phyloP scores from a whole-genome alignment of 1,140 invertebrate genomes.

The Drosophila ananassae region DNA sequence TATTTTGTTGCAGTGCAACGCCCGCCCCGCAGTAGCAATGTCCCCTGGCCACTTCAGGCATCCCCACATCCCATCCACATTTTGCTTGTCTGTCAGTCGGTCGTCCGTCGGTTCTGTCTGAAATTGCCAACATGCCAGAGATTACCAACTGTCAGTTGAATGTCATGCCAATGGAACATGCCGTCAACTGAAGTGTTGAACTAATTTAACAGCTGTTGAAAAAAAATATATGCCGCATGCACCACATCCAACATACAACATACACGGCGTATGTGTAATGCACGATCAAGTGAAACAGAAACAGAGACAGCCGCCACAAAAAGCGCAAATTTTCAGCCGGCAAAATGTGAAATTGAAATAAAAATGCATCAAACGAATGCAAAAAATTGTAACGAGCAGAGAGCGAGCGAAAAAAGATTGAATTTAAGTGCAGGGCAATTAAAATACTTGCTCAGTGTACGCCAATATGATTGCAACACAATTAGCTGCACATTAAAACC shows the following conservation, averaged over 20 bases:
- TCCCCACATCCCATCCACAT: slow-evolving; percentile 33
- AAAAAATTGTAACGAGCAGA: slow-evolving; percentile 16
- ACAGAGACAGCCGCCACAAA: slow-evolving; percentile 31
- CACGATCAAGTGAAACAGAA: slow-evolving; percentile 57
- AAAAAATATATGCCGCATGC: slow-evolving; percentile 63
- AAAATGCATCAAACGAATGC: slow-evolving; percentile 24
- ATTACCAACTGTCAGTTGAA: slow-evolving; percentile 84
- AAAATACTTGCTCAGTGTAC: slow-evolving; percentile 71
- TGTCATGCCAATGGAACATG: slow-evolving; percentile 83
- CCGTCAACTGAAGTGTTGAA: slow-evolving; percentile 84
- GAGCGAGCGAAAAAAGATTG: slow-evolving; percentile 46
- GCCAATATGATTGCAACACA: slow-evolving; percentile 77
- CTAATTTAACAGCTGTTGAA: slow-evolving; percentile 84
- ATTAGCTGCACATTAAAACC: slow-evolving; percentile 84
- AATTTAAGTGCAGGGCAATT: slow-evolving; percentile 68
- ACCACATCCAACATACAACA: slow-evolving; percentile 52
- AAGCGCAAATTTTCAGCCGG: slow-evolving; percentile 50
- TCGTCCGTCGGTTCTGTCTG: slow-evolving; percentile 65
- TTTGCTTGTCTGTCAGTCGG: slow-evolving; percentile 37
- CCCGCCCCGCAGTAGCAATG: slow-evolving; percentile 39
- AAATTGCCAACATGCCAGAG: slow-evolving; percentile 84
- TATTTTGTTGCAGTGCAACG: slow-evolving; percentile 51
- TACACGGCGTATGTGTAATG: slow-evolving; percentile 75
- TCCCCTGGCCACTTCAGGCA: slow-evolving; percentile 11
- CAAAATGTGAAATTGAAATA: slow-evolving; percentile 10